phyloP scores from a whole-genome alignment of 1,140 invertebrate genomes.

The Dolichoris vasculosae region DNA sequence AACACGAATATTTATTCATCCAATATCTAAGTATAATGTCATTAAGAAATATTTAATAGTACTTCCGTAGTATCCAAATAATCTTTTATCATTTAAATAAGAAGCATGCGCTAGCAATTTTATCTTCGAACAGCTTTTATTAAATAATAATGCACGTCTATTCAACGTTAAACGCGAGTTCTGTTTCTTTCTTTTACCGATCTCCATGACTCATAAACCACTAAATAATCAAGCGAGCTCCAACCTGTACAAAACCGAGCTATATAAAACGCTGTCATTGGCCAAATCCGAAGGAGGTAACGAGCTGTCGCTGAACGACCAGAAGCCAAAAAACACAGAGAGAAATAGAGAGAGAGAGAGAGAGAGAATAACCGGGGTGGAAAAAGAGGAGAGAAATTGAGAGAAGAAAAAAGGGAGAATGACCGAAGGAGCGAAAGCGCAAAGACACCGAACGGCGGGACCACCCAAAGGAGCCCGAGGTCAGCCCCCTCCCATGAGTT shows the following conservation, averaged over 20 bases:
- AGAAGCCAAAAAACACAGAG: not conserved
- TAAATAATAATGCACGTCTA: not conserved
- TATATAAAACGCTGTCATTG: slow-evolving; percentile 71
- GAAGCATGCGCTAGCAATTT: not conserved
- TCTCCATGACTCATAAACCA: not conserved
- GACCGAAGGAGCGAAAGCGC: not conserved
- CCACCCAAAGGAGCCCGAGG: slow-evolving; percentile 72
- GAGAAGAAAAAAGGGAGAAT: slow-evolving; percentile 47
- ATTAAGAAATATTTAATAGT: no score
- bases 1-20: no score
- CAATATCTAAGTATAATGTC: no score
- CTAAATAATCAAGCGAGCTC: slow-evolving; percentile 15
- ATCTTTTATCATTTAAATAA: not conserved
- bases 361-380: slow-evolving; percentile 16
- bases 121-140: not conserved
- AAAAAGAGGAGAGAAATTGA: not conserved
- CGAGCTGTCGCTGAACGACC: slow-evolving; percentile 56
- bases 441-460: slow-evolving; percentile 63
- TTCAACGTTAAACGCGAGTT: not conserved
- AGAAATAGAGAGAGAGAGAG: not conserved
- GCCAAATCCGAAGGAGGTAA: slow-evolving; percentile 60
- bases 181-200: not conserved
- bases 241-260: slow-evolving; percentile 68
- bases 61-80: not conserved
- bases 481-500: slow-evolving; percentile 51